Evolutionary conservation across 2,113 vertebrate species (phyloP), one percentile per base, ranked within the genome.

Genomic region (Callionymus lyra): DNA sequence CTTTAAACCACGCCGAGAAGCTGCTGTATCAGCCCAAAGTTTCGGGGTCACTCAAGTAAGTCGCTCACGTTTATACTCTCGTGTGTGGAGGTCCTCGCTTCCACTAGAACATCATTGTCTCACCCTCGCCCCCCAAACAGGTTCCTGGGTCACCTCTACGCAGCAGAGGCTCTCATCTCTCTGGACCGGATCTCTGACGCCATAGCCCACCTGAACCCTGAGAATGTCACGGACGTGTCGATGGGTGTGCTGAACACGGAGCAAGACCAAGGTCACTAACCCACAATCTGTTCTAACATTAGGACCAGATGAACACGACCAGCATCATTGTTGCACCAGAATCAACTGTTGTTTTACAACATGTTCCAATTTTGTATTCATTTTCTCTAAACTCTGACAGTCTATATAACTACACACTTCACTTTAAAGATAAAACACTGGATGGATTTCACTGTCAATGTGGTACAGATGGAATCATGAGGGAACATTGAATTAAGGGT

Each of bases 181-280:
- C 70, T 99, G 68, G 95, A 99, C 86, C 86, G 92, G 75, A 99
- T 99, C 80, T 97, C 95, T 12, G 95, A 99, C 43, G 95, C 95
- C 13, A 99, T 99, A 52, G 79, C 88, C 57, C 94, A 99, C 77
- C 86, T 99, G 71, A 98, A 95, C 76, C 94, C 95, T 0, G 95
- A 99, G 71, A 98, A 99, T 1, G 88, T 99, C 71, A 95, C 86
- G 5, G 95, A 99, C 32, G 95, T 99, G 53, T 98, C 90, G 31
- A 79, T 98, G 12, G 95, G 91, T 31, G 82, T 94, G 41, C 86
- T 90, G 44, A 87, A 86, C 61, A 95, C 87, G 12, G 95, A 99
- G 34, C 94, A 93, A 57, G 95, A 99, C 77, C 94, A 94, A 91
- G 95, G 95, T 97, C 64, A 74, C 76, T 32, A 5, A 6, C 1